Percentiles rank a stretch among this genome's conserved stretches.
These are phyloP conservation scores for Cercopithecus hamlyni DNA, from an alignment of 2,797 vertebrate species.

Conservation along the genomic window DNA sequence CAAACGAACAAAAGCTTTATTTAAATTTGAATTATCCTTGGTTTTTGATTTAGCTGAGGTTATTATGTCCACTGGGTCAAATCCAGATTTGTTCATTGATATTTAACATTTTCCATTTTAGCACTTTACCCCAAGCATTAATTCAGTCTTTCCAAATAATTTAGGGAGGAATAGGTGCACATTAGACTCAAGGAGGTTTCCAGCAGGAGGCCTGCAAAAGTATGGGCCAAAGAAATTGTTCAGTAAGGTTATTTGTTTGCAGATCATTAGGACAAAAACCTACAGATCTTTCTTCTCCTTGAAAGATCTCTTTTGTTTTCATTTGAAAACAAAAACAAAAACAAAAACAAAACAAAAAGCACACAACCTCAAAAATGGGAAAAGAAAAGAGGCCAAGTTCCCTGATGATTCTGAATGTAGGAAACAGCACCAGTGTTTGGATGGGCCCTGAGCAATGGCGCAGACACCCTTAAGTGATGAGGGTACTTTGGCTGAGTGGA, in stretches of 20 bases:
- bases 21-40: neutral
- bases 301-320: too few relatives aligned
- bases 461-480: neutral
- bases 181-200: neutral
- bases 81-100: neutral
- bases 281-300: neutral
- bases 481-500: neutral
- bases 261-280: neutral
- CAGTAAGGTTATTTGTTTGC: neutral
- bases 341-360: neutral
- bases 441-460: rapidly evolving
- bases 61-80: neutral
- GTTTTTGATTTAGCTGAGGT: neutral
- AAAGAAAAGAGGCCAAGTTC: neutral
- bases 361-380: neutral
- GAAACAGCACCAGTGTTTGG: neutral
- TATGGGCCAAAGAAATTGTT: neutral
- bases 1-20: neutral
- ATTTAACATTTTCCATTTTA: neutral
- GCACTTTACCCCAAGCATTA: neutral
- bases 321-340: neutral
- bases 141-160: neutral
- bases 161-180: neutral
- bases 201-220: neutral
- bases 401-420: neutral